These are phyloP conservation scores for Hemicrepidius hirtus DNA, from an alignment of 2,888 invertebrate genomes.

Conservation along the genomic window DNA sequence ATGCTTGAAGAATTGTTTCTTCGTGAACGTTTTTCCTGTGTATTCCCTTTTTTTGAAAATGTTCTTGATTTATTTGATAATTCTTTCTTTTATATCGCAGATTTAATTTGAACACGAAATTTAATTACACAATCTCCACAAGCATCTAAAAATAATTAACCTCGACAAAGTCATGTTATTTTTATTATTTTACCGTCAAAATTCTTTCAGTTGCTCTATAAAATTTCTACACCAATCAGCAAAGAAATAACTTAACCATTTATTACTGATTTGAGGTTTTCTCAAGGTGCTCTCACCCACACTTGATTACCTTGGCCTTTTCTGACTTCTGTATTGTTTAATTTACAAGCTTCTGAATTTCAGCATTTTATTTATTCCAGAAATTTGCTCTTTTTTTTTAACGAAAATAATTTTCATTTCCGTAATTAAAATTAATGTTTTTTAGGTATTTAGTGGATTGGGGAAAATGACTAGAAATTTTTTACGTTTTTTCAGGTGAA, in stretches of 20 bases:
- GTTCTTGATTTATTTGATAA: too few species aligned
- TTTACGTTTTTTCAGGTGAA: conserved; percentile 2
- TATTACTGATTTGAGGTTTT: conserved; percentile 39
- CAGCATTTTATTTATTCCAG: neutral
- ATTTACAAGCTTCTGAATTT: conserved; percentile 30
- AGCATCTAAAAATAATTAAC: too few species aligned
- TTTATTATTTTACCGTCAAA: neutral
- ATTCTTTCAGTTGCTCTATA: conserved; percentile 9
- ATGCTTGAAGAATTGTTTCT: too few species aligned
- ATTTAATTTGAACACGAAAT: too few species aligned
- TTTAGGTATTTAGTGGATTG: neutral
- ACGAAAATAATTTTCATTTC: neutral
- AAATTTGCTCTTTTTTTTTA: too few species aligned
- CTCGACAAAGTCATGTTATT: neutral
- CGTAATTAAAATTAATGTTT: neutral
- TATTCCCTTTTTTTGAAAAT: too few species aligned
- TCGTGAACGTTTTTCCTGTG: too few species aligned
- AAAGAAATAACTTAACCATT: conserved; percentile 10
- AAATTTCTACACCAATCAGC: conserved; percentile 6
- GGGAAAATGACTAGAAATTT: neutral
- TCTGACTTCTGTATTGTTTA: conserved; percentile 32
- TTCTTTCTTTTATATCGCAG: too few species aligned
- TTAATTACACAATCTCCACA: too few species aligned
- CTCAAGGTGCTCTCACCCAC: conserved; percentile 45
- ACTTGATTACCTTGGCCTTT: conserved; percentile 47